Evolutionary conservation across 2,113 vertebrate genomes (phyloP), one percentile per base, ranked within the genome.

Genomic region (Engystomops pustulosus): DNA sequence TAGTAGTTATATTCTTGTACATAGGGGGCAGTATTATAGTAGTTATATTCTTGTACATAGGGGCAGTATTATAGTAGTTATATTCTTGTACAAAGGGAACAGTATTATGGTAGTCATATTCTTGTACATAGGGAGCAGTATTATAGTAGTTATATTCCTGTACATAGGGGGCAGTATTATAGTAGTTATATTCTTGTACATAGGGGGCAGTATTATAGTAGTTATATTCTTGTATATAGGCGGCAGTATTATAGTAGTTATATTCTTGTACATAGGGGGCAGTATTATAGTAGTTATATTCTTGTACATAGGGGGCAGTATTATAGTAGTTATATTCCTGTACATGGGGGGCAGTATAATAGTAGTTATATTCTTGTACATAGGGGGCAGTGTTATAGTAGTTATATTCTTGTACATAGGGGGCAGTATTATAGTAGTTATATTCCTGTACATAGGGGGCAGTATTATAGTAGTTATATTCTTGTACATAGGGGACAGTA

Each of bases 1-100:
- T 41, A 41, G 38, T 41, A 41, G 53, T 55, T 55, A 55, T 55
- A 55, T 55, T 55, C 53, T 55, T 55, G 53, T 55, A 55, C 10
- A 55, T 55, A 55, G 53, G n/a, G 53, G 10, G 53, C 53, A 55
- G 53, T 55, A 55, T 55, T 55, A 55, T 55, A 55, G 53, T 53
- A 53, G 51, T 53, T 55, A 55, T 55, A 55, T 55, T 55, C 53
- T 41, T 41, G 38, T 41, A 41, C 38, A 41, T 41, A 41, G 38
- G 8, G 38, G 38, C 15, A 49, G 47, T 49, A 49, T 49, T 49
- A 49, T 49, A 49, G 47, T 49, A 49, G 47, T 49, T 49, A 49
- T 49, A 49, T 49, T 49, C 47, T 49, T 41, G 38, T 41, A 41
- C 38, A 41, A 5, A 41, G 38, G 8, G n/a, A 41, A 7, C 6